Conservation (phyloP, 2,797 vertebrate genomes). For the Semotilus atromaculatus region DNA sequence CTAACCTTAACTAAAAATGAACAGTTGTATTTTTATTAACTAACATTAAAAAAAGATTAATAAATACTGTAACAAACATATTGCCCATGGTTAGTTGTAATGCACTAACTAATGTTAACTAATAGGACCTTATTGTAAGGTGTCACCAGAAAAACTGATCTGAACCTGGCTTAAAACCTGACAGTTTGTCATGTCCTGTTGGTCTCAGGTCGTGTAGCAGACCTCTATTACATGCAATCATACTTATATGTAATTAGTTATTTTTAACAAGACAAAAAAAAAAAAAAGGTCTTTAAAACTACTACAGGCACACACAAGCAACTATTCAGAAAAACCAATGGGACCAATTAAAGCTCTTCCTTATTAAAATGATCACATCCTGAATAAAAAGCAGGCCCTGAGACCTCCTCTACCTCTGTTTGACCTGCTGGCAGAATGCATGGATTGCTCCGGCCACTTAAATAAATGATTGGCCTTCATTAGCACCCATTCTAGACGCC, state of each 20-base stretch:
- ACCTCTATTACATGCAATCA: constrained; percentile 35
- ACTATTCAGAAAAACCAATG: constrained; percentile 50
- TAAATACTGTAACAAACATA: neutral
- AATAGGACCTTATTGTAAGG: neutral
- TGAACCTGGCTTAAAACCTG: neutral
- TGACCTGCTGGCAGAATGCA: constrained; percentile 42
- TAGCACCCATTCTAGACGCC: constrained; percentile 38
- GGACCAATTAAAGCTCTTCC: constrained; percentile 50
- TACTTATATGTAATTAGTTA: neutral
- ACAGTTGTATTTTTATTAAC: neutral
- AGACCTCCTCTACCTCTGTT: constrained; percentile 2
- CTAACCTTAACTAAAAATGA: neutral
- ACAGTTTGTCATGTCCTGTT: too few relatives aligned
- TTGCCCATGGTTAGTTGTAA: neutral
- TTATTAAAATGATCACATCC: constrained; percentile 35
- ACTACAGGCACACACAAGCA: constrained; percentile 41
- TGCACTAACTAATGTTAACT: neutral
- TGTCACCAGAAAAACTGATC: neutral
- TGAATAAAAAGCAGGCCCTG: constrained; percentile 26
- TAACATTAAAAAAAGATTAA: neutral
- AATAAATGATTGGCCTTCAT: constrained; percentile 57
- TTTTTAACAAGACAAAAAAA: constrained; percentile 26
- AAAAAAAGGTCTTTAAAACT: constrained; percentile 1
- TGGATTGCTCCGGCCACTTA: constrained; percentile 54
- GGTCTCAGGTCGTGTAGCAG: neutral